phyloP scores from a whole-genome alignment of 2,113 vertebrate genomes.

The Pyxicephalus adspersus region DNA sequence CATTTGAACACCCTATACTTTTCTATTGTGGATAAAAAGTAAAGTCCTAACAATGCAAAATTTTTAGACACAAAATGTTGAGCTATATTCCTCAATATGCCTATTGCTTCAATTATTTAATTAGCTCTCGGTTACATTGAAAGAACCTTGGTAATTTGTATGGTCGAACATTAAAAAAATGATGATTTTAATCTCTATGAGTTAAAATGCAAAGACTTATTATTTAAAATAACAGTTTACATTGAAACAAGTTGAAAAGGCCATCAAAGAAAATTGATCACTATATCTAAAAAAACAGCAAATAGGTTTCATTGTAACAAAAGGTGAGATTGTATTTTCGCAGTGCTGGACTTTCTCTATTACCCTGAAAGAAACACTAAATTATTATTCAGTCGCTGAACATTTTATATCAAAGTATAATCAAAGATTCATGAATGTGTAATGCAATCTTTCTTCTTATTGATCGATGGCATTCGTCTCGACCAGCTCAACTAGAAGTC shows the following conservation, averaged over 20 bases:
- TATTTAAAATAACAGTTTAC: neutral
- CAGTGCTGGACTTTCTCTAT: constrained; percentile 25
- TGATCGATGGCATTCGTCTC: constrained; percentile 42
- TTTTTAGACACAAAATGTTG: no score
- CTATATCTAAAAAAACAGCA: neutral
- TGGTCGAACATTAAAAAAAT: no score
- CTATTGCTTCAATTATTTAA: no score
- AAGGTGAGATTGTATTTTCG: constrained; percentile 34
- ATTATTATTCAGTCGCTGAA: constrained; percentile 55
- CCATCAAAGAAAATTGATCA: neutral
- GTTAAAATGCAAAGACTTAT: no score
- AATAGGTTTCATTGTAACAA: neutral
- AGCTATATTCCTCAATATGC: no score
- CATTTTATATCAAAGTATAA: constrained; percentile 54
- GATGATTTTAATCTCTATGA: no score
- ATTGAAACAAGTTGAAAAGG: neutral
- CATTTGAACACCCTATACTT: no score
- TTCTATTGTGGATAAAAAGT: no score
- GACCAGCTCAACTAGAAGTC: constrained; percentile 45
- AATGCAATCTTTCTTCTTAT: constrained; percentile 56
- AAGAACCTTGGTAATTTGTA: no score
- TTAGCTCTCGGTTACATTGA: no score
- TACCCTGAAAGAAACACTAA: constrained; percentile 41
- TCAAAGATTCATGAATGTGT: constrained; percentile 56
- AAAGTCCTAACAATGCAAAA: no score